These are phyloP conservation scores for Orbicella faveolata DNA, from an alignment of 64 coral and sea anemone species.

Conservation along the genomic window DNA sequence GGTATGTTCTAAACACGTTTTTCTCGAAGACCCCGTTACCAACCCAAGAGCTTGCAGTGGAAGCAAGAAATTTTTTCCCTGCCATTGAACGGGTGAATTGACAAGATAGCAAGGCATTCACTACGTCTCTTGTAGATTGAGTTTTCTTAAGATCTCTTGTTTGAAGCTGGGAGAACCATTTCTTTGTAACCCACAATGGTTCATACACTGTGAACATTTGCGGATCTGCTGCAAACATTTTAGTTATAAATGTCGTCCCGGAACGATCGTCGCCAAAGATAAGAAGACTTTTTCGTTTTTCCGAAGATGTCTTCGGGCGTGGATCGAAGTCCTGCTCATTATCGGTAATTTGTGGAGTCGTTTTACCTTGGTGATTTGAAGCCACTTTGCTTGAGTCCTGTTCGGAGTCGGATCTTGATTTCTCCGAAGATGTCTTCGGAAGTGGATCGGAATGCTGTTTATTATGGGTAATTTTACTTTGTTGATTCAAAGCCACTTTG, in stretches of 20 bases:
- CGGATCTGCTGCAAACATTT: constrained; percentile 58
- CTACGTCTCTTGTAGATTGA: background rate
- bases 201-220: constrained; percentile 64
- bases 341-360: background rate
- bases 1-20: constrained; percentile 41
- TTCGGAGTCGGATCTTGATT: background rate
- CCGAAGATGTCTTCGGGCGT: constrained; percentile 5
- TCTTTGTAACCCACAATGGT: constrained; percentile 49
- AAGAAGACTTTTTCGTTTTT: constrained; percentile 35
- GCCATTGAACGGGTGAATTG: constrained; percentile 13
- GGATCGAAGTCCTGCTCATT: background rate
- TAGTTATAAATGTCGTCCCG: constrained; percentile 52
- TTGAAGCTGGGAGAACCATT: background rate
- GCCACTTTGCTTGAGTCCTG: background rate
- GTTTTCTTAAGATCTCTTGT: background rate
- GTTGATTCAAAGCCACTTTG: background rate
- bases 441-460: background rate
- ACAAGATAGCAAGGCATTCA: constrained; percentile 47
- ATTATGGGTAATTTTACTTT: background rate
- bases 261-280: constrained; percentile 60
- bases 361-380: background rate
- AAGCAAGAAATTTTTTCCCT: constrained; percentile 8
- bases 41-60: background rate
- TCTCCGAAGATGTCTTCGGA: constrained; percentile 13
- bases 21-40: background rate